A percentile compares a stretch with the other conserved stretches of the same genome.
Evolutionary conservation across 2,113 vertebrate genomes (phyloP).

Genomic region (Prietella phreatophila): DNA sequence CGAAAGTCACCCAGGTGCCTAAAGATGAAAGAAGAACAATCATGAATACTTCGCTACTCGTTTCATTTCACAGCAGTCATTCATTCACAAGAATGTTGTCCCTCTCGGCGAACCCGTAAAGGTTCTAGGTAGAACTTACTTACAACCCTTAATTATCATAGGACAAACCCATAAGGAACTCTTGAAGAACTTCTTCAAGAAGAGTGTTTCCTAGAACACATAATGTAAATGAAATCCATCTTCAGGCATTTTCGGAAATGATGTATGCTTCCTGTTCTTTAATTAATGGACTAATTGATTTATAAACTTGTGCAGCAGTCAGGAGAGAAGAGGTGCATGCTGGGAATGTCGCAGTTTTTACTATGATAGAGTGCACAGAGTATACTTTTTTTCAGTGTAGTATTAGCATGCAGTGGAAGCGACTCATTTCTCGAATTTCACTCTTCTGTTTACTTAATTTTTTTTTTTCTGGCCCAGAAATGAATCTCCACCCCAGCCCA

Average conservation of each 20-base stretch:
- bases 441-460: neutral
- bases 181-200: neutral
- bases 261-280: neutral
- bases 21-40: slow-evolving; percentile 48
- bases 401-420: neutral
- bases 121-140: neutral
- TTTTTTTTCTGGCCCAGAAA: neutral
- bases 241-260: neutral
- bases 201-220: neutral
- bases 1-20: slow-evolving; percentile 91
- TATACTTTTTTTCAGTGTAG: too few relatives aligned
- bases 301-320: neutral
- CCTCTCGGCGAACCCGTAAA: neutral
- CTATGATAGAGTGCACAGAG: too few relatives aligned
- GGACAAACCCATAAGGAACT: neutral
- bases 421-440: neutral
- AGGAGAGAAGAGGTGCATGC: neutral
- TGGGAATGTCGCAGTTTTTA: neutral
- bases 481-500: neutral
- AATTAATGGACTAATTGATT: neutral
- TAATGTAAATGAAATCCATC: neutral
- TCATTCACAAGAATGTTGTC: neutral
- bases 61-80: neutral
- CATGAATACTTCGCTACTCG: neutral
- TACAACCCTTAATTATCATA: neutral